Evolutionary conservation across 1,140 invertebrate species (phyloP).

Genomic region (Nephila pilipes): DNA sequence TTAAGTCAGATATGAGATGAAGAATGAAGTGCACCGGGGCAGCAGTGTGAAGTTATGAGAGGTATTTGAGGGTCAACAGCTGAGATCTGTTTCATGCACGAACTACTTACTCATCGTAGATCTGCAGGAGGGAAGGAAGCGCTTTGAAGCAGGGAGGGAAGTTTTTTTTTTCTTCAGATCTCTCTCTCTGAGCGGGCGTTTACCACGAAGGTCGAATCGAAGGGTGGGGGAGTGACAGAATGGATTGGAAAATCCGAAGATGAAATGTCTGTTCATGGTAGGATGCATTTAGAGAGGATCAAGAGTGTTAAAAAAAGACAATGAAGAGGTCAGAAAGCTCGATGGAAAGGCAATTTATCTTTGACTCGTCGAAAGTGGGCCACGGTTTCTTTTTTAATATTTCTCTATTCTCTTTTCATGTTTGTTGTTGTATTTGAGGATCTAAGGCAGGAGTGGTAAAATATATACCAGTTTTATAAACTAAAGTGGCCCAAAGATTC

Average conservation of each 20-base stretch:
- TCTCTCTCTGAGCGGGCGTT: not conserved
- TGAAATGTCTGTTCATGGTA: conserved; percentile 27
- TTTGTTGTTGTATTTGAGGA: not conserved
- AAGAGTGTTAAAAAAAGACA: conserved; percentile 22
- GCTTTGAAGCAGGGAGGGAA: not conserved
- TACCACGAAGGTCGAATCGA: not conserved
- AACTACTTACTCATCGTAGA: conserved; percentile 12
- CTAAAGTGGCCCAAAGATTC: not conserved
- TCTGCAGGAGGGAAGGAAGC: not conserved
- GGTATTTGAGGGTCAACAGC: conserved; percentile 40
- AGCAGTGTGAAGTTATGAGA: conserved; percentile 27
- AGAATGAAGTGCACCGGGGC: not conserved
- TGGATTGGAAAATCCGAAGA: conserved; percentile 23
- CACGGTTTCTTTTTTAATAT: not conserved
- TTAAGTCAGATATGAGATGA: conserved; percentile 6
- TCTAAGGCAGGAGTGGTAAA: not conserved
- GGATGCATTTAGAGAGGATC: not conserved
- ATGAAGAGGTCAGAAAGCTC: conserved; percentile 7
- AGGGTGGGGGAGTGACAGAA: not conserved
- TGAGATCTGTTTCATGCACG: conserved; percentile 33
- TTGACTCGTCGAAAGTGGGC: not conserved
- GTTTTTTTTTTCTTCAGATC: not conserved
- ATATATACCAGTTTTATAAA: not conserved
- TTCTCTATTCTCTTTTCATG: not conserved
- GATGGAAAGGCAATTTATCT: not conserved